These are phyloP conservation scores for Drosophila bocki DNA, from an alignment of 1,140 invertebrate genomes.

Conservation along the genomic window DNA sequence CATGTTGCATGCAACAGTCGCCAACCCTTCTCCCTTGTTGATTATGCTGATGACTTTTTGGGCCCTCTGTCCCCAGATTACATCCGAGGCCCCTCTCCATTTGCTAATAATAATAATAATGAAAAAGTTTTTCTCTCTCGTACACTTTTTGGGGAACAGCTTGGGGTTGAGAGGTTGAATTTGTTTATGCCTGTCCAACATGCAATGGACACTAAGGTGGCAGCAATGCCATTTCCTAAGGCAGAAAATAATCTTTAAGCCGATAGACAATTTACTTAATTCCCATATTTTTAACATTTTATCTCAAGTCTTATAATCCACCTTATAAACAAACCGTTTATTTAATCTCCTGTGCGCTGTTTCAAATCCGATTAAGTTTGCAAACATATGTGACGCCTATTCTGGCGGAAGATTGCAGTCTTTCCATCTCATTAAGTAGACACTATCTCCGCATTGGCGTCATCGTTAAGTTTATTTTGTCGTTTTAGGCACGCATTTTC, in stretches of 20 bases:
- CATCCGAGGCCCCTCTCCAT: conserved; percentile 43
- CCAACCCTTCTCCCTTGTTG: conserved; percentile 43
- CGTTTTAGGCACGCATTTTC: not conserved
- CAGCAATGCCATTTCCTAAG: not conserved
- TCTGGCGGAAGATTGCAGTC: conserved; percentile 15
- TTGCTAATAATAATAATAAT: conserved; percentile 65
- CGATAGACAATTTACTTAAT: too few relatives aligned
- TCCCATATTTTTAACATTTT: not conserved
- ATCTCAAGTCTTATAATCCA: not conserved
- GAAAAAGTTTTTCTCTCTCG: conserved; percentile 46
- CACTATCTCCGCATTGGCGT: conserved; percentile 15
- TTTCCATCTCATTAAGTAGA: conserved; percentile 19
- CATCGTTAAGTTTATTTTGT: not conserved
- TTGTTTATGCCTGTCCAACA: conserved; percentile 34
- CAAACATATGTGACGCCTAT: conserved; percentile 12
- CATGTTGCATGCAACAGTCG: conserved; percentile 63
- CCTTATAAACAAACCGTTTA: not conserved
- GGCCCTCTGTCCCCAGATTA: not conserved
- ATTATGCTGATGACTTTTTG: conserved; percentile 66
- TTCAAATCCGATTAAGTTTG: conserved; percentile 13
- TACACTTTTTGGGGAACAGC: conserved; percentile 19
- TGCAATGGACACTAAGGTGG: conserved; percentile 35
- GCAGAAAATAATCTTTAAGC: not conserved
- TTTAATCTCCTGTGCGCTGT: not conserved
- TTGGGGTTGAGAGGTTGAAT: conserved; percentile 35